Base-by-base conservation (phyloP, 2,888 invertebrate genomes). In the Lasioglossum zephyrum region DNA sequence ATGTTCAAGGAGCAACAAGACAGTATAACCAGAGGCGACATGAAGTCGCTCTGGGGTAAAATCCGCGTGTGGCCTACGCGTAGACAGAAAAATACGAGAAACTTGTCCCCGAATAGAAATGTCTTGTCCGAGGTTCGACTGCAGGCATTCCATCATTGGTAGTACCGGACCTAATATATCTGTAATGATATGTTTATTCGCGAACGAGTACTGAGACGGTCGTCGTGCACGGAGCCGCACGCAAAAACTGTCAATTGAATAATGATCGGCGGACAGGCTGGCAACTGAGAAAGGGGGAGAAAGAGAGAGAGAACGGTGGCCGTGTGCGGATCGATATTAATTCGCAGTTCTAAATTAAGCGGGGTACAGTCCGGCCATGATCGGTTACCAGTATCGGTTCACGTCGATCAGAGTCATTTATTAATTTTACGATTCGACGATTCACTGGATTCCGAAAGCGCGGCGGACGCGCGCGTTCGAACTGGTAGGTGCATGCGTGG, bases 351-450 rank as follows among this genome's bases (percentile, higher is more conserved):
- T 74, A 72, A 78, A 83, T 87, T 87, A 87, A 86, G 73, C 90
- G 77, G 57, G 77, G 73, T 31, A n/a, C 57, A 39, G 63, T 36
- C n/a, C 26, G 77, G 53, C 74, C 76, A 83, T 81, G 90, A 85
- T 85, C 86, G 83, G 80, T 74, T 70, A 81, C 82, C 76, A 77
- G 84, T 81, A 90, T 84, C 86, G 83, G 63, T 82, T 79, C 57
- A 31, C 77, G 83, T 84, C 85, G 87, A 88, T 88, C 83, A 77
- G 72, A 84, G 90, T 90, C 89, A 84, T 89, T 90, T 90, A 90
- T 90, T 90, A 90, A 90, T 90, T 90, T 90, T 89, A 90, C 90
- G 90, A 87, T 89, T 87, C 89, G 87, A 85, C 89, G 90, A 90
- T 86, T 90, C 87, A 49, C 73, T 77, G 87, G 84, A 89, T 81